These are phyloP conservation scores for Mantis religiosa DNA, from an alignment of 2,888 invertebrate genomes.

Conservation along the genomic window DNA sequence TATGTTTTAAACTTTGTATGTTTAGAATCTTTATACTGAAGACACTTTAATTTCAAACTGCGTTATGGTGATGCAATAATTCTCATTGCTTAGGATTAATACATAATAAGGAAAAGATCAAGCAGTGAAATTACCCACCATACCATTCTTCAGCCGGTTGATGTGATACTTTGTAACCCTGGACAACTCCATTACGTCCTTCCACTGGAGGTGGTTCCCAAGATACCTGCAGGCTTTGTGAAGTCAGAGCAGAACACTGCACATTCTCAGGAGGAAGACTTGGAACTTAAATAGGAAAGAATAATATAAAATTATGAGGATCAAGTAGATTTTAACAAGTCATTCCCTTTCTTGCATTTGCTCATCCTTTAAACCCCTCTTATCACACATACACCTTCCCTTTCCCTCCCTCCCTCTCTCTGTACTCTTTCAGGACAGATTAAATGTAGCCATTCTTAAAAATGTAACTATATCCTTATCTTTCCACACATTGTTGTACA, in stretches of 20 bases:
- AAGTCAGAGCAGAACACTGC: constrained; percentile 75
- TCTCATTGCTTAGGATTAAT: too few species aligned
- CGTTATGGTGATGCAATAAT: neutral
- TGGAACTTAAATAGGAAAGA: constrained; percentile 59
- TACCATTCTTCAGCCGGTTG: constrained; percentile 75
- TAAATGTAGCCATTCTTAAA: too few species aligned
- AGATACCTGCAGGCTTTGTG: constrained; percentile 77
- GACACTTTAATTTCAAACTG: neutral
- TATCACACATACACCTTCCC: too few species aligned
- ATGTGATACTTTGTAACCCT: constrained; percentile 80
- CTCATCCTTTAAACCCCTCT: too few species aligned
- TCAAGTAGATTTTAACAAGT: too few species aligned
- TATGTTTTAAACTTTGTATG: too few species aligned
- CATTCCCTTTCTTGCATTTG: too few species aligned
- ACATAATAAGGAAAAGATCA: neutral
- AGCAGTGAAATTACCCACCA: constrained; percentile 51
- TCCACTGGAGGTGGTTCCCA: constrained; percentile 80
- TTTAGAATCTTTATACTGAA: too few species aligned
- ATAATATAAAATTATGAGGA: neutral
- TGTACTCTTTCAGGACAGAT: too few species aligned
- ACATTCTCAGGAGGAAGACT: constrained; percentile 79
- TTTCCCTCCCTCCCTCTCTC: too few species aligned
- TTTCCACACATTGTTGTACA: too few species aligned
- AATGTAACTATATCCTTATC: too few species aligned
- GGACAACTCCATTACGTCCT: constrained; percentile 79